These are phyloP conservation scores for Arbacia lixula DNA, from an alignment of 53 echinoderm and acorn worm species.

Conservation along the genomic window DNA sequence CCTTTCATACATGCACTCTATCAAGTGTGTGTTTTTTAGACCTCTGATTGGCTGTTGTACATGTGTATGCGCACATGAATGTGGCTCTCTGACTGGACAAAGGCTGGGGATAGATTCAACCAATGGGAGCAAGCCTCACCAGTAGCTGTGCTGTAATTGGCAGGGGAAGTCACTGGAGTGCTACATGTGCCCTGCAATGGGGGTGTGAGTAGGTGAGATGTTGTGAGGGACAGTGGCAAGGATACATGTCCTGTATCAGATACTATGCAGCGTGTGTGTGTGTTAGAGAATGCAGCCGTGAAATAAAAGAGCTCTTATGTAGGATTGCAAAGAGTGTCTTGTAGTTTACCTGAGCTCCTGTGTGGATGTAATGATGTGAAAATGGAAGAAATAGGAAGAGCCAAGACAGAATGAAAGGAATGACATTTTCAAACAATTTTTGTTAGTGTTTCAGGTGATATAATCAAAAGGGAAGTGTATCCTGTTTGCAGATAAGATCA, in stretches of 20 bases:
- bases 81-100: background rate
- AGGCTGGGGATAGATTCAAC: background rate
- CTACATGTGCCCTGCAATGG: conserved; percentile 7
- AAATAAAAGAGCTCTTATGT: background rate
- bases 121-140: background rate
- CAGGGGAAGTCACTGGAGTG: conserved; percentile 10
- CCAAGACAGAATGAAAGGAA: too few species aligned
- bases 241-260: too few species aligned
- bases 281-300: too few species aligned
- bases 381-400: too few species aligned
- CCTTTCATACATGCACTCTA: background rate
- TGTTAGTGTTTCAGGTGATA: too few species aligned
- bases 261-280: too few species aligned
- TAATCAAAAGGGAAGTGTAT: too few species aligned
- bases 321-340: background rate
- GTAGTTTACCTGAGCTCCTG: too few species aligned
- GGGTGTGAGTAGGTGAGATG: background rate
- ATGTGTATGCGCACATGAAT: background rate
- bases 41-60: background rate
- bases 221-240: background rate
- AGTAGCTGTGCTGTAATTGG: background rate
- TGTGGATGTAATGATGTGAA: too few species aligned
- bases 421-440: too few species aligned
- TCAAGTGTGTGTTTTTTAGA: background rate
- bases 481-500: too few species aligned